These are phyloP conservation scores for Sebastes hubbsi DNA, from an alignment of 2,797 vertebrate species.

Conservation along the genomic window DNA sequence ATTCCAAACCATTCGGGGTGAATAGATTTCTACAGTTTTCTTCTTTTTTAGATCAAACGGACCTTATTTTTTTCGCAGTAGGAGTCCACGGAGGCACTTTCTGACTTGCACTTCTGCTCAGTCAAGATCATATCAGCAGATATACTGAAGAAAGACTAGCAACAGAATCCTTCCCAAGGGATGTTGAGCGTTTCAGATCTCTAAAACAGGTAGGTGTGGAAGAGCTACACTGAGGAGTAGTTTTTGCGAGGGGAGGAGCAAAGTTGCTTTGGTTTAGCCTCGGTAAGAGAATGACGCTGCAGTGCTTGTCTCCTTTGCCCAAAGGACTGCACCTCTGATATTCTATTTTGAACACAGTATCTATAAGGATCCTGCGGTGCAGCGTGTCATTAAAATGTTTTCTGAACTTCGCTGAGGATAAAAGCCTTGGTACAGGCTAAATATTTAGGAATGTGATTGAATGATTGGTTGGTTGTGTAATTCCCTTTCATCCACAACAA, in stretches of 20 bases:
- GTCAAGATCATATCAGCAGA: constrained; percentile 53
- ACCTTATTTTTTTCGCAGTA: constrained; percentile 27
- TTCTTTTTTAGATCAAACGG: constrained; percentile 52
- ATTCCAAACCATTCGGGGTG: constrained; percentile 22
- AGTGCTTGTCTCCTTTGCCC: constrained; percentile 21
- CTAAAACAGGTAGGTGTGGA: constrained; percentile 45
- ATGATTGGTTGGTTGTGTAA: background rate
- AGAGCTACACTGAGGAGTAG: constrained; percentile 22
- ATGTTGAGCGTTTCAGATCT: constrained; percentile 42
- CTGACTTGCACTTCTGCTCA: constrained; percentile 48
- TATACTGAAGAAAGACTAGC: constrained; percentile 43
- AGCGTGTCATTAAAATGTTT: constrained; percentile 13
- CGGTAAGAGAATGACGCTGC: constrained; percentile 28
- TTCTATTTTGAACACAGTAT: constrained; percentile 31
- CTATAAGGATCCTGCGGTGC: constrained; percentile 10
- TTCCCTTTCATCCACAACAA: background rate
- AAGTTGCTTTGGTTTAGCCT: constrained; percentile 29
- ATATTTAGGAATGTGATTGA: background rate
- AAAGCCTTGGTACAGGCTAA: background rate
- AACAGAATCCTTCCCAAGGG: constrained; percentile 35
- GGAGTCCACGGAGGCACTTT: constrained; percentile 46
- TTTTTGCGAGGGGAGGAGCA: constrained; percentile 23
- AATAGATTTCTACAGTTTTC: constrained; percentile 53
- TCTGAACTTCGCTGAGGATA: background rate
- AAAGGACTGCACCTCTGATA: constrained; percentile 12